phyloP scores from a whole-genome alignment of 2,888 invertebrate species.

The Stenichneumon culpator region DNA sequence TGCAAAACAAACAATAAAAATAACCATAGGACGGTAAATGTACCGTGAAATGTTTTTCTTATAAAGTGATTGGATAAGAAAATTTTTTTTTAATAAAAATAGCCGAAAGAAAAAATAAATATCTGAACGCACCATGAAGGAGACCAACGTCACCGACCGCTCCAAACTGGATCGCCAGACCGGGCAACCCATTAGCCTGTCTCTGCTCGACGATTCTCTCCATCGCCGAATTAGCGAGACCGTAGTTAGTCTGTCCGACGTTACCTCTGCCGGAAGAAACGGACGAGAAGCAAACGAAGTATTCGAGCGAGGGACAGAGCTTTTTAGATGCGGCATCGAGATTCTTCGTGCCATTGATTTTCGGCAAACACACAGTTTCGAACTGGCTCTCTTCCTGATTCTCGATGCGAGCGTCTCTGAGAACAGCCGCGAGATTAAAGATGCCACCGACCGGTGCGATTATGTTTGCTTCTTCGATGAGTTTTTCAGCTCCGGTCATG shows the following conservation, averaged over 20 bases:
- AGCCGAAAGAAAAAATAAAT: constrained; percentile 16
- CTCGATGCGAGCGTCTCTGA: constrained; percentile 95
- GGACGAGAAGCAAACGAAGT: constrained; percentile 98
- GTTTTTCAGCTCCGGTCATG: constrained; percentile 82
- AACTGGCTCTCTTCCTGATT: constrained; percentile 94
- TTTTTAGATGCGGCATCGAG: constrained; percentile 93
- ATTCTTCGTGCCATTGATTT: constrained; percentile 93
- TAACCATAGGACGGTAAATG: too few species aligned
- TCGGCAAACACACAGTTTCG: constrained; percentile 93
- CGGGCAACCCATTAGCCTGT: constrained; percentile 94
- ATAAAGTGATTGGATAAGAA: constrained; percentile 58
- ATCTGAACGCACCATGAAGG: constrained; percentile 86
- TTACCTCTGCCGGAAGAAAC: constrained; percentile 99
- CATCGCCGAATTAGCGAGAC: constrained; percentile 98
- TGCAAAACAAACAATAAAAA: too few species aligned
- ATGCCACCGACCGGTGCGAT: constrained; percentile 90
- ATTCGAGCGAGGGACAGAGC: constrained; percentile 93
- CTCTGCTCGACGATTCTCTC: constrained; percentile 96
- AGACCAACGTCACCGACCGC: constrained; percentile 98
- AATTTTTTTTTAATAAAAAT: too few species aligned
- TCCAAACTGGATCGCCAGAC: constrained; percentile 98
- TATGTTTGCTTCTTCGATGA: constrained; percentile 83
- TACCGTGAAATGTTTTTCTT: too few species aligned
- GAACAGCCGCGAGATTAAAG: constrained; percentile 97
- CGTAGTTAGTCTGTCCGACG: constrained; percentile 98